Evolutionary conservation across 2,888 invertebrate genomes (phyloP), one percentile per base, ranked within the genome.

Genomic region (Cactoblastis cactorum): DNA sequence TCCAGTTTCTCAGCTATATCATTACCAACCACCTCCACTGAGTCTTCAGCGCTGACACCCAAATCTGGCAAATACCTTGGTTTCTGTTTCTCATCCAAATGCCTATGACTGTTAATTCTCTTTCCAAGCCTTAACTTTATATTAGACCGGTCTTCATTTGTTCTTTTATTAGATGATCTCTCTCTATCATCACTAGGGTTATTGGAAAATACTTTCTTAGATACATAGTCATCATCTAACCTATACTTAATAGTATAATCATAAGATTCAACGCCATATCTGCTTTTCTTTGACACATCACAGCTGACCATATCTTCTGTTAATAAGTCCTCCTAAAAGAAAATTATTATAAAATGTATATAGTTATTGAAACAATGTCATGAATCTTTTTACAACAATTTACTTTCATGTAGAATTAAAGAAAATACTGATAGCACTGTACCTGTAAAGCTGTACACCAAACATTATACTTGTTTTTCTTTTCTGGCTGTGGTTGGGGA

Each of bases 241-340:
- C 92, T 91, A 78, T 92, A 92, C 65, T 91, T 91, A 62, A 92
- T 79, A 34, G 92, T 92, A 74, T 93, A 94, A 79, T 95, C 93
- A 80, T 96, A 96, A 75, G 93, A 93, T 80, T 96, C 96, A 47
- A 95, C 94, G 73, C 93, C 84, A 91, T 93, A 76, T 91, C 91
- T 72, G 84, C 91, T 73, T 82, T 91, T 67, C 87, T 92, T 79
- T 82, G 93, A 92, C 8, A 96, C 95, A 77, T 94, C 95, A 80
- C 95, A 95, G 37, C 92, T 92, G 9, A 93, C 92, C 83, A 97
- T 91, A 63, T 95, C 94, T 71, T 96, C 94, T 19, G 94, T 93
- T 48, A 97, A 80, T 0, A 94, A 91, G 61, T 96, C 96, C 73
- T 96, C 96, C 84, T 96, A 93, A n/a, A 86, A 85, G 39, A 34